Percentiles rank a stretch among this genome's conserved stretches.
Evolutionary conservation across 2,797 vertebrate species (phyloP).

Genomic region (Garrulus glandarius): DNA sequence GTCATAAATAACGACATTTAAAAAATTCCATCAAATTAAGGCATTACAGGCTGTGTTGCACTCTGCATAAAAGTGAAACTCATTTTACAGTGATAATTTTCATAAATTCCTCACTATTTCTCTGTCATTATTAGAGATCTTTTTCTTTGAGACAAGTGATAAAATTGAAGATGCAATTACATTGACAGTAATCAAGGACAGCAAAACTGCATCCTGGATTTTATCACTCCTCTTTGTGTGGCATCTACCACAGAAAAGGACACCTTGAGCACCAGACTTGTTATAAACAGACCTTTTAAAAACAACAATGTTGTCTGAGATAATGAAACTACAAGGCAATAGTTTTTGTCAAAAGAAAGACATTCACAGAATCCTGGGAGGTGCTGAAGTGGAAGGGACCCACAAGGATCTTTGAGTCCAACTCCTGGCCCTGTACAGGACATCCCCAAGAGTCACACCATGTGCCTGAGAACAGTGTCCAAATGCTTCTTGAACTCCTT

Average conservation of each 20-base stretch:
- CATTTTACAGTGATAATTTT: neutral
- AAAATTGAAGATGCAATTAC: neutral
- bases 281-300: neutral
- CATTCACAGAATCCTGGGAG: neutral
- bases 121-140: neutral
- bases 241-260: neutral
- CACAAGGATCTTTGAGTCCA: fast-evolving
- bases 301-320: neutral
- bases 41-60: neutral
- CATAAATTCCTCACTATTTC: neutral
- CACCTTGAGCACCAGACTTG: fast-evolving
- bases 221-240: neutral
- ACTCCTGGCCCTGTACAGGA: fast-evolving
- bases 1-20: neutral
- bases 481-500: fast-evolving
- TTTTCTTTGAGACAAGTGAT: neutral
- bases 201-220: neutral
- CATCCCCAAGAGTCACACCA: too few species aligned
- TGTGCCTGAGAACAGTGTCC: neutral
- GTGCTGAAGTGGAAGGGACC: neutral
- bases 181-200: neutral
- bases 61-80: neutral
- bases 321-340: neutral
- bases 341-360: neutral
- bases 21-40: neutral